A percentile compares a stretch with the other conserved stretches of the same genome.
These are phyloP conservation scores for Autographa pulchrina DNA, from an alignment of 2,888 invertebrate genomes.

Conservation along the genomic window DNA sequence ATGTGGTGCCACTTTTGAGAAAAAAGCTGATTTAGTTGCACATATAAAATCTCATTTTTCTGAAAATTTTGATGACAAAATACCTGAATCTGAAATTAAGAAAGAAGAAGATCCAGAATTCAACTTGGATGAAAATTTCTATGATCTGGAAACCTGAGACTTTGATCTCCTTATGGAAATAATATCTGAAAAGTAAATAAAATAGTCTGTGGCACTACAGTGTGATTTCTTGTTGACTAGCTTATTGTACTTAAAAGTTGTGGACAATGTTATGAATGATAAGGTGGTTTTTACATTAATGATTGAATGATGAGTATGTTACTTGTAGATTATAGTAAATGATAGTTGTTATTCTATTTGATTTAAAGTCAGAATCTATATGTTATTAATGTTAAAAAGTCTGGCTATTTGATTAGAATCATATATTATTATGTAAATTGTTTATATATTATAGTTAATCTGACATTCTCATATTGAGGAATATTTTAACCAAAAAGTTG, in stretches of 20 bases:
- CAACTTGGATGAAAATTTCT: constrained; percentile 79
- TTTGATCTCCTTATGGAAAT: constrained; percentile 52
- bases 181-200: constrained; percentile 41
- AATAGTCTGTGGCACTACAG: constrained; percentile 28
- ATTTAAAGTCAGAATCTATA: constrained; percentile 18
- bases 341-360: constrained; percentile 22
- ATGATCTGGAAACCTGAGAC: constrained; percentile 82
- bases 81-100: constrained; percentile 76
- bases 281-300: constrained; percentile 18
- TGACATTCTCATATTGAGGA: constrained; percentile 59
- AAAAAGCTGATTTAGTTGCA: constrained; percentile 89
- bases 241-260: constrained; percentile 52
- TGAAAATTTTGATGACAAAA: constrained; percentile 85
- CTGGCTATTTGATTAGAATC: constrained; percentile 1
- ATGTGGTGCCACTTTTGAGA: constrained; percentile 90
- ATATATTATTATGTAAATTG: constrained; percentile 28
- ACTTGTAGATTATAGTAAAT: background rate
- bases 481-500: constrained; percentile 54
- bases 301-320: constrained; percentile 14
- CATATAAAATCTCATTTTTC: constrained; percentile 90
- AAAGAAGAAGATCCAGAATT: constrained; percentile 81
- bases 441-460: constrained; percentile 12
- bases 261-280: constrained; percentile 11
- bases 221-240: constrained; percentile 37
- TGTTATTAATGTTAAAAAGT: background rate